Evolutionary conservation across 1,140 invertebrate species (phyloP).

Genomic region (Philotrypesis tridentata): DNA sequence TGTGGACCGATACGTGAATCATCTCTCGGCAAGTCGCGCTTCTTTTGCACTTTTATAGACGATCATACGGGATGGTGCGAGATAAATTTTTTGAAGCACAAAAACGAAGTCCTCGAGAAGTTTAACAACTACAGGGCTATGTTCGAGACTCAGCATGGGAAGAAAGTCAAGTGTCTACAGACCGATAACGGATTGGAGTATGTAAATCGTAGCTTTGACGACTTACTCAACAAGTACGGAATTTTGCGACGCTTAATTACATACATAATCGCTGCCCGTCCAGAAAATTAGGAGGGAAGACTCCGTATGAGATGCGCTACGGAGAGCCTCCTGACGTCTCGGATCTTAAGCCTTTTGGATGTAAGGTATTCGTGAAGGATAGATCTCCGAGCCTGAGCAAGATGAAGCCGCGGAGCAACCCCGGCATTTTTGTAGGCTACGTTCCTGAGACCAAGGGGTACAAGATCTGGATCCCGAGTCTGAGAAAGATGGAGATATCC

Average conservation of each 20-base stretch:
- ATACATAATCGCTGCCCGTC: constrained; percentile 45
- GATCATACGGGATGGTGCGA: background rate
- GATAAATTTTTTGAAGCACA: background rate
- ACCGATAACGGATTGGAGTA: constrained; percentile 17
- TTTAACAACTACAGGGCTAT: background rate
- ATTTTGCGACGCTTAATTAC: constrained; percentile 60
- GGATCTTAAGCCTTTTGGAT: constrained; percentile 48
- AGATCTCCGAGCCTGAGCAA: constrained; percentile 42
- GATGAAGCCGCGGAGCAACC: constrained; percentile 38
- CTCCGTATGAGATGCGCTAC: background rate
- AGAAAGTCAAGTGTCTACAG: background rate
- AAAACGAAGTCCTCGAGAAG: background rate
- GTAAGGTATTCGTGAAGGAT: constrained; percentile 42
- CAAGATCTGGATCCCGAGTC: constrained; percentile 44
- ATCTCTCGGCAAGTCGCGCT: background rate
- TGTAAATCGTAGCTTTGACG: background rate
- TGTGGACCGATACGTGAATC: background rate
- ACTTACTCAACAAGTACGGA: constrained; percentile 45
- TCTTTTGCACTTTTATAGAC: background rate
- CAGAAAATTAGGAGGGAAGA: background rate
- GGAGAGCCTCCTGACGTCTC: constrained; percentile 5
- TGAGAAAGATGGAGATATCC: constrained; percentile 40
- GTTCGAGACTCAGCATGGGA: background rate
- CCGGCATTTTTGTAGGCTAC: constrained; percentile 53
- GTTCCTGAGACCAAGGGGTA: constrained; percentile 43